Percentiles rank a stretch among this genome's conserved stretches.
Evolutionary conservation across 2,113 vertebrate genomes (phyloP).

Genomic region (Synchiropus splendidus): DNA sequence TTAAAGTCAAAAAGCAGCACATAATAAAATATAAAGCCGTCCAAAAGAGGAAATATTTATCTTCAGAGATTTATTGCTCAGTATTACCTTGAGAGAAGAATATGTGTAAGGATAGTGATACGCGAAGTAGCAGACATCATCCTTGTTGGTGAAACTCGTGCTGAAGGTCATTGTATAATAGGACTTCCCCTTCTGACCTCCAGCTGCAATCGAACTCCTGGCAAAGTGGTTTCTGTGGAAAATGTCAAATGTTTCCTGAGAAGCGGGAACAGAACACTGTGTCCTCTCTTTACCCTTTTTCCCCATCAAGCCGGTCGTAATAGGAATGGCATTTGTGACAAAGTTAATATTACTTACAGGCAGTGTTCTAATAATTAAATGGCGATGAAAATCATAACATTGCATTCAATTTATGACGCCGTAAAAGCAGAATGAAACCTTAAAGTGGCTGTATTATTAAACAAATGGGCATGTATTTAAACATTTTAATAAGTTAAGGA

Average conservation of each 20-base stretch:
- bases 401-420: too few relatives aligned
- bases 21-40: too few relatives aligned
- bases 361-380: too few relatives aligned
- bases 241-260: neutral
- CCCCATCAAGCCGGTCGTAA: neutral
- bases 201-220: constrained; percentile 89
- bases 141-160: constrained; percentile 86
- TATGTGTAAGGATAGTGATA: constrained; percentile 98
- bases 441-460: too few relatives aligned
- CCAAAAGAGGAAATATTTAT: too few relatives aligned
- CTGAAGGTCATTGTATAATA: constrained; percentile 96
- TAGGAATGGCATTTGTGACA: too few relatives aligned
- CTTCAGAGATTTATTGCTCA: too few relatives aligned
- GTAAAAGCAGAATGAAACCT: too few relatives aligned
- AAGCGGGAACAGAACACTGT: neutral
- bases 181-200: constrained; percentile 95
- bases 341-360: too few relatives aligned
- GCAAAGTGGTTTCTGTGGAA: constrained; percentile 88
- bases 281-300: neutral
- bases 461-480: too few relatives aligned
- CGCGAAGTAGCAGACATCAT: constrained; percentile 97
- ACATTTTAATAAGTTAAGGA: too few relatives aligned
- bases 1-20: neutral
- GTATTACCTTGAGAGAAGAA: constrained; percentile 84
- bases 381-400: too few relatives aligned